These are phyloP conservation scores for Catocala fraxini DNA, from an alignment of 2,888 invertebrate species.

Conservation along the genomic window DNA sequence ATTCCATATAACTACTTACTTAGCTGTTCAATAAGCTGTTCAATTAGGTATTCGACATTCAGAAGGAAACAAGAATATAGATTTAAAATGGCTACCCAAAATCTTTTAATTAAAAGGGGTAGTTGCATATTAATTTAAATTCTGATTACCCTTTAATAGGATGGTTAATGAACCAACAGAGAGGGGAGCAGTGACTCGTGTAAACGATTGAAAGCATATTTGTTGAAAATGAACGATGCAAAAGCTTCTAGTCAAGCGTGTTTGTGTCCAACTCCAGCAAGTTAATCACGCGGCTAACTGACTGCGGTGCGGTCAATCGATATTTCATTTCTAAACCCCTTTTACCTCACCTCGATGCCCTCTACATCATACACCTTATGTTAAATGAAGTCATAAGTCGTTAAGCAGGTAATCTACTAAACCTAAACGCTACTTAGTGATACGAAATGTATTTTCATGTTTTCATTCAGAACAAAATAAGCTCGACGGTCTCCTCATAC, in stretches of 20 bases:
- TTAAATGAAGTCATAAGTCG: conserved; percentile 18
- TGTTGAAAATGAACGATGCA: conserved; percentile 72
- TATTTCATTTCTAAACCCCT: conserved; percentile 67
- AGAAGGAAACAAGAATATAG: too few relatives aligned
- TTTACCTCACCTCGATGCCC: conserved; percentile 52
- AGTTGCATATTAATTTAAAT: conserved; percentile 28
- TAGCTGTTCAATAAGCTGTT: too few relatives aligned
- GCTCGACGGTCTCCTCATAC: too few relatives aligned
- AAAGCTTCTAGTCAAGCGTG: conserved; percentile 77
- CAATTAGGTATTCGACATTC: too few relatives aligned
- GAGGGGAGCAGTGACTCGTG: conserved; percentile 77
- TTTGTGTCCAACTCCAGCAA: conserved; percentile 52
- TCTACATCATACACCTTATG: conserved; percentile 18
- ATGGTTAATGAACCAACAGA: conserved; percentile 48
- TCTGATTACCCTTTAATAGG: conserved; percentile 19
- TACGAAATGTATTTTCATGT: not conserved
- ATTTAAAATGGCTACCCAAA: conserved; percentile 3
- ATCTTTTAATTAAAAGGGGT: conserved; percentile 25
- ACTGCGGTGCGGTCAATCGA: conserved; percentile 72
- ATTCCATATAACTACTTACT: too few relatives aligned
- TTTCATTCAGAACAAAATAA: not conserved
- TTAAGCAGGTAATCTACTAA: conserved; percentile 8
- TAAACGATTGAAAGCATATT: conserved; percentile 72
- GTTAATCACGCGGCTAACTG: conserved; percentile 71
- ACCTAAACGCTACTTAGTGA: not conserved